Evolutionary conservation across 2,797 vertebrate genomes (phyloP), one percentile per base, ranked within the genome.

Genomic region (Nothura maculosa): DNA sequence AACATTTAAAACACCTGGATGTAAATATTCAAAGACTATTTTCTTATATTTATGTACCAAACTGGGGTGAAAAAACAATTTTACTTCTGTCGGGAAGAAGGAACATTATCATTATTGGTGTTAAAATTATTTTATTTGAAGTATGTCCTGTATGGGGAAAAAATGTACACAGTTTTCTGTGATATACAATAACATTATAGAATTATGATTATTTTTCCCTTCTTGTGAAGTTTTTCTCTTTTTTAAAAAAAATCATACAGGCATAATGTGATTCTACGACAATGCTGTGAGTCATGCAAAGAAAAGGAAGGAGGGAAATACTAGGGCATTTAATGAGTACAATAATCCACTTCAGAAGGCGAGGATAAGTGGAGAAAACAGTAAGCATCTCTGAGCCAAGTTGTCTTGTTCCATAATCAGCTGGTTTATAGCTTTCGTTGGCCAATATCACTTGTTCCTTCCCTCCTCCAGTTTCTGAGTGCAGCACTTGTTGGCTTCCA

Each of bases 91-190:
- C 0, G 90, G 96, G 97, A 97, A 97, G 97, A 96, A 97, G 92
- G 96, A 97, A 95, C 93, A 92, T 91, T 97, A 95, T 96, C 91
- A 86, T 94, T 94, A 81, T 48, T 87, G 93, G 92, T 95, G 92
- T 97, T 96, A 94, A 95, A 96, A 95, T 96, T 96, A 96, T 98
- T 98, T 97, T 97, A 97, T 97, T 97, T 96, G 96, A 98, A 97
- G 96, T 98, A 97, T 96, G 97, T 98, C 96, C 98, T 97, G 86
- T 97, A 85, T 94, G 96, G 96, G 96, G 97, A 96, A 96, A 95
- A 97, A 94, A 93, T 38, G 98, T 98, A 97, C 98, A 98, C 98
- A 98, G 97, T 97, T 97, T 98, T 98, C 97, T 98, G 98, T 98
- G 98, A 97, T 94, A 86, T 97, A 96, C 88, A 95, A 95, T 85